Evolutionary conservation across 2,888 invertebrate species (phyloP).

Genomic region (Sthenelais limicola): DNA sequence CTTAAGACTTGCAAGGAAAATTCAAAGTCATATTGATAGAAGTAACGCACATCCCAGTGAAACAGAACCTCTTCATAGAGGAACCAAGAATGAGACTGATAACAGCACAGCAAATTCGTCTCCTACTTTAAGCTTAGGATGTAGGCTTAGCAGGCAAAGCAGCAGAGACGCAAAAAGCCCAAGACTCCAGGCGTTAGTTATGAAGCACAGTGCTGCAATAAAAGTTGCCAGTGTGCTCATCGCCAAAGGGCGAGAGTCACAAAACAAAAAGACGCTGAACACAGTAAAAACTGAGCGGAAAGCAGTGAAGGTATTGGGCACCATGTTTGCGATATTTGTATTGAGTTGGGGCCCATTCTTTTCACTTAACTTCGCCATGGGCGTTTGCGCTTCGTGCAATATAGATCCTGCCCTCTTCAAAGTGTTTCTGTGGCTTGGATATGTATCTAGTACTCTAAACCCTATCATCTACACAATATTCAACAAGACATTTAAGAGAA

Average conservation of each 20-base stretch:
- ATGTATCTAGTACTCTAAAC: conserved; percentile 70
- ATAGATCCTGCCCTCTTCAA: conserved; percentile 74
- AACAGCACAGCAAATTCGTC: conserved; percentile 76
- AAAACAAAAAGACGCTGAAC: conserved; percentile 53
- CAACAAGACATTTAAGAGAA: conserved; percentile 69
- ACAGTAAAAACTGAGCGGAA: conserved; percentile 90
- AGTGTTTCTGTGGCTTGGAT: conserved; percentile 71
- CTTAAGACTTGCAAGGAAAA: conserved; percentile 24
- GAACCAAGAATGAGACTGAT: conserved; percentile 73
- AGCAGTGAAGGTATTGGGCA: conserved; percentile 85
- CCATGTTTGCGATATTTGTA: conserved; percentile 70
- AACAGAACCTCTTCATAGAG: conserved; percentile 73
- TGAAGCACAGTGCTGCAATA: conserved; percentile 65
- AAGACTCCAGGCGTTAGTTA: conserved; percentile 57
- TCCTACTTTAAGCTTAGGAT: conserved; percentile 20
- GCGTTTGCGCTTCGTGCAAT: conserved; percentile 82
- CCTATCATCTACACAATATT: conserved; percentile 73
- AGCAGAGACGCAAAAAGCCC: conserved; percentile 30
- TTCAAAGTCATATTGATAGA: conserved; percentile 31
- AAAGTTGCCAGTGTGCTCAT: conserved; percentile 66
- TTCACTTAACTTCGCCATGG: conserved; percentile 80
- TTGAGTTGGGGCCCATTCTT: conserved; percentile 72
- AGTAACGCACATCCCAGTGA: conserved; percentile 39
- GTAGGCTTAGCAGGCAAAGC: conserved; percentile 21
- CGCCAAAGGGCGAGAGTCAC: conserved; percentile 56